Conservation (phyloP, 2,797 vertebrate genomes). For the Melopsittacus undulatus region DNA sequence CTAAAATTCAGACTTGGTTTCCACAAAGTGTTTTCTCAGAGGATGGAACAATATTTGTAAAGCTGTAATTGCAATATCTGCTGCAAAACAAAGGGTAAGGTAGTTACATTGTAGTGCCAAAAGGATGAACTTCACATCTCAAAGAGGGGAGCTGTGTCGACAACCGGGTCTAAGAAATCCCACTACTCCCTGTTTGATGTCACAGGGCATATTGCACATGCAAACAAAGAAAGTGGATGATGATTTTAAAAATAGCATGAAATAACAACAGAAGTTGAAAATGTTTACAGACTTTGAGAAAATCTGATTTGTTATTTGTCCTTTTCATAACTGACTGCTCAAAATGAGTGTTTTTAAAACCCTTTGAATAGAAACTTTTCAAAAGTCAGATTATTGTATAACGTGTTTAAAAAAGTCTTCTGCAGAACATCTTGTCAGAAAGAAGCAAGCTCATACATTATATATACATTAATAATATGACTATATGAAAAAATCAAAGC, state of each 20-base stretch:
- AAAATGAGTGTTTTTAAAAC: neutral
- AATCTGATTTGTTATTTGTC: neutral
- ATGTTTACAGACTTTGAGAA: neutral
- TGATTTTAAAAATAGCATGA: neutral
- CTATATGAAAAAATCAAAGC: neutral
- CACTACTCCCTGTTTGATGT: neutral
- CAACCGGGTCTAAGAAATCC: neutral
- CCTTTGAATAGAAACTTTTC: neutral
- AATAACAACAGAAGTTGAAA: neutral
- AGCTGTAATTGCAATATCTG: neutral
- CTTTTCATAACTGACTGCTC: neutral
- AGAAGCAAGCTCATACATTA: neutral
- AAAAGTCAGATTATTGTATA: neutral
- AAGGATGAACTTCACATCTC: neutral
- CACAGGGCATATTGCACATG: neutral
- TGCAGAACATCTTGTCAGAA: neutral
- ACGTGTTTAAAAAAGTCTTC: neutral
- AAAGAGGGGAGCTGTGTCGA: neutral
- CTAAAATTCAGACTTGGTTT: neutral
- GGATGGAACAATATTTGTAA: neutral
- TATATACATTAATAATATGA: neutral
- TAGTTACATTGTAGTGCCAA: neutral
- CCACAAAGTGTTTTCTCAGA: neutral
- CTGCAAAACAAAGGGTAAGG: accelerated
- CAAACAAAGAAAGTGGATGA: neutral